phyloP scores from a whole-genome alignment of 2,113 vertebrate species.

The Ranitomeya imitator region DNA sequence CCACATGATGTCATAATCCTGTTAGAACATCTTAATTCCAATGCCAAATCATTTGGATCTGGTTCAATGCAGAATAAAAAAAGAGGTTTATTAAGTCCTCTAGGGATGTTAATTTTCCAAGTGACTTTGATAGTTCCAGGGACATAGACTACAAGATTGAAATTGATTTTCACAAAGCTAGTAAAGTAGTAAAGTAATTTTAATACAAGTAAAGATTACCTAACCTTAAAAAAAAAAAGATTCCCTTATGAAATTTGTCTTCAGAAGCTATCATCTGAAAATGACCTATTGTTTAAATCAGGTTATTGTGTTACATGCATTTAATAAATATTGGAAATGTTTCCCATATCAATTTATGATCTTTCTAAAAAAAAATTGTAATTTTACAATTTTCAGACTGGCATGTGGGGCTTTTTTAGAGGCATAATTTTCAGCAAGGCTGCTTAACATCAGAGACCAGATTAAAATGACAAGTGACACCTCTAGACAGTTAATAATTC shows the following conservation, averaged over 20 bases:
- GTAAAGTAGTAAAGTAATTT: background rate
- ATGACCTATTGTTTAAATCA: too few species aligned
- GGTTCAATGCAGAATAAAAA: slow-evolving; percentile 39
- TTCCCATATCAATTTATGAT: too few species aligned
- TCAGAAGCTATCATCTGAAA: background rate
- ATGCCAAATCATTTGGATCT: slow-evolving; percentile 53
- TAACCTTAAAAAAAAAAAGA: background rate
- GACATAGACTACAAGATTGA: slow-evolving; percentile 23
- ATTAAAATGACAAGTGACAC: too few species aligned
- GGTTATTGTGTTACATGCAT: too few species aligned
- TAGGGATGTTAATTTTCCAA: slow-evolving; percentile 28
- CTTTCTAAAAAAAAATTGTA: too few species aligned
- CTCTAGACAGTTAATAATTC: too few species aligned
- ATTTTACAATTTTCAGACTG: too few species aligned
- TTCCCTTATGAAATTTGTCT: background rate
- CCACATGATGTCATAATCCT: slow-evolving; percentile 57
- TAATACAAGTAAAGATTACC: background rate
- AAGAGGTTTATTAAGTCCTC: slow-evolving; percentile 24
- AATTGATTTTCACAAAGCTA: background rate
- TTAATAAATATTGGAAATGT: too few species aligned
- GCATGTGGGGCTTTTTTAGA: too few species aligned
- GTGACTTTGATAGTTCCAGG: slow-evolving; percentile 37
- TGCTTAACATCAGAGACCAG: too few species aligned
- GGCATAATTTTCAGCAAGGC: too few species aligned
- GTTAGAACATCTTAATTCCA: slow-evolving; percentile 55